phyloP scores from a whole-genome alignment of 2,113 vertebrate genomes.

The Microcebus tavaratra region DNA sequence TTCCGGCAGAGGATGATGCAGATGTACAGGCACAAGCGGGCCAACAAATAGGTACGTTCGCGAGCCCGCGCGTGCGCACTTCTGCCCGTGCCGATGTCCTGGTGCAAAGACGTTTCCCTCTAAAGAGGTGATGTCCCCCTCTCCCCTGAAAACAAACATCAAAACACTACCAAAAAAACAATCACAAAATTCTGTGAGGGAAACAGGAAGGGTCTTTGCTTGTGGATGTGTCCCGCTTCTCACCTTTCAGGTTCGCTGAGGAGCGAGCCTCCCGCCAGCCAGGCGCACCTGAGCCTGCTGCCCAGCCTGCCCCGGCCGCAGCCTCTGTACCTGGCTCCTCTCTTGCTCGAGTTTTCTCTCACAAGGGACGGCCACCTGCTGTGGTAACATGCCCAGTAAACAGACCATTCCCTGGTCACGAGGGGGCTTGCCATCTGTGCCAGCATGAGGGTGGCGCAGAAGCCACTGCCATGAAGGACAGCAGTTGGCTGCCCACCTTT shows the following conservation, averaged over 20 bases:
- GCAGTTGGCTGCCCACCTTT: not conserved
- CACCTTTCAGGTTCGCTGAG: constrained; percentile 67
- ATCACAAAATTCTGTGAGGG: not conserved
- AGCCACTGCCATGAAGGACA: fast-evolving
- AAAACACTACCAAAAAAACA: not conserved
- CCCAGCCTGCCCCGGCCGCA: too few relatives aligned
- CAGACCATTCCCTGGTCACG: not conserved
- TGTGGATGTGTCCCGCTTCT: constrained; percentile 52
- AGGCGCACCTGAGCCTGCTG: not conserved
- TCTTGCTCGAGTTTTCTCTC: constrained; percentile 15
- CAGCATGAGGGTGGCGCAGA: fast-evolving
- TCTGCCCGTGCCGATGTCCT: constrained; percentile 20
- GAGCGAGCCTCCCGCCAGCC: not conserved
- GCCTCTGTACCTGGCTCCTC: not conserved
- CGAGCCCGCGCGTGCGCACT: not conserved
- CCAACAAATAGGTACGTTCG: constrained; percentile 85
- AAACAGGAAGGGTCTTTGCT: not conserved
- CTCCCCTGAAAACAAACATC: not conserved
- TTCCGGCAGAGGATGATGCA: constrained; percentile 90
- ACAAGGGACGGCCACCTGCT: not conserved
- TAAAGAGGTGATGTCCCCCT: not conserved
- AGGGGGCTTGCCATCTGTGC: not conserved
- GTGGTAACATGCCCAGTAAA: not conserved
- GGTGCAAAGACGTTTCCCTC: not conserved
- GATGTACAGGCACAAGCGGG: constrained; percentile 88